Evolutionary conservation across 2,888 invertebrate genomes (phyloP).

Genomic region (Pantelozetes paolii): DNA sequence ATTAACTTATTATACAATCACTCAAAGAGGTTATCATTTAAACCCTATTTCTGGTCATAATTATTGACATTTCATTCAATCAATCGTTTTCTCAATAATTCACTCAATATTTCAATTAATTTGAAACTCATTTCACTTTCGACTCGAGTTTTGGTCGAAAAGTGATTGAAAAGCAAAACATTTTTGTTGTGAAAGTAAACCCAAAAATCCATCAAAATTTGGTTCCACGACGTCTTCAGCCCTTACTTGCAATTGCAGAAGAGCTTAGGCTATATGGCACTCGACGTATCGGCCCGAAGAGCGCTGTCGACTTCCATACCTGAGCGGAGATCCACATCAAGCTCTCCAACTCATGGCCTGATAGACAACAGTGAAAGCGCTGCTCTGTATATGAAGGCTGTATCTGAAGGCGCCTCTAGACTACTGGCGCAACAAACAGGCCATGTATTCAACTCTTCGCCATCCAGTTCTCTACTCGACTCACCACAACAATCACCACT

Average conservation of each 20-base stretch:
- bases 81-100: not conserved
- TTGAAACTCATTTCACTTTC: not conserved
- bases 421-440: not conserved
- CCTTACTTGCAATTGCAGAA: conserved; percentile 34
- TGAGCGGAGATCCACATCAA: conserved; percentile 5
- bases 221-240: conserved; percentile 36
- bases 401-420: conserved; percentile 19
- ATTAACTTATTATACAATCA: conserved; percentile 33
- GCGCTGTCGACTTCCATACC: conserved; percentile 33
- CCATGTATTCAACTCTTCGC: conserved; percentile 18
- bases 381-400: conserved; percentile 20
- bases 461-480: conserved; percentile 30
- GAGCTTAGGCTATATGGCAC: conserved; percentile 35
- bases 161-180: not conserved
- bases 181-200: not conserved
- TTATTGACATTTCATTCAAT: not conserved
- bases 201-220: conserved; percentile 35
- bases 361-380: conserved; percentile 23
- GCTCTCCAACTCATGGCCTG: not conserved
- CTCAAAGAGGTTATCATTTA: conserved; percentile 19
- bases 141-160: not conserved
- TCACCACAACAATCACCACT: conserved; percentile 31
- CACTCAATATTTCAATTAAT: not conserved
- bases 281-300: conserved; percentile 35
- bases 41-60: not conserved